Evolutionary conservation across 2,797 vertebrate species (phyloP).

Genomic region (Poecile montanus): DNA sequence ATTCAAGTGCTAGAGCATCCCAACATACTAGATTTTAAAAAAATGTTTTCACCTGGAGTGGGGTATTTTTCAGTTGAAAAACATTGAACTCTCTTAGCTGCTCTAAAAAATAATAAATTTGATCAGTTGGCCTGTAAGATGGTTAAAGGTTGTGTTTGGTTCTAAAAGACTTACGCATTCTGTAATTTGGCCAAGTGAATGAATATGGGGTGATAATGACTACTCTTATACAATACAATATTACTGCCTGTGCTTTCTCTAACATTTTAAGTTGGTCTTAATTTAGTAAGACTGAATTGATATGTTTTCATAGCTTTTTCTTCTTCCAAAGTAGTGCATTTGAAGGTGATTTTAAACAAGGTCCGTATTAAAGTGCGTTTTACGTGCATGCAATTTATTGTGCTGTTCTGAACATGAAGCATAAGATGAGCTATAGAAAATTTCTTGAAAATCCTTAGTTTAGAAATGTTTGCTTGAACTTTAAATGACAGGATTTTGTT

Average conservation of each 20-base stretch:
- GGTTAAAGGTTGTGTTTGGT: background rate
- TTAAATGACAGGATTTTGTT: background rate
- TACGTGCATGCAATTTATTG: background rate
- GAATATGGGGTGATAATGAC: background rate
- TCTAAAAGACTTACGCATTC: background rate
- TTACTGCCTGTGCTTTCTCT: background rate
- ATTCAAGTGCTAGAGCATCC: background rate
- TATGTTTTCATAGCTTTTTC: background rate
- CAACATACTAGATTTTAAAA: background rate
- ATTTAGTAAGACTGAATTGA: background rate
- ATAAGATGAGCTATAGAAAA: background rate
- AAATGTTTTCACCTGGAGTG: background rate
- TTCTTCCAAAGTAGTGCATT: background rate
- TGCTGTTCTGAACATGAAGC: background rate
- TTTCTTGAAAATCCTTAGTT: background rate
- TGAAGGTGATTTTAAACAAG: background rate
- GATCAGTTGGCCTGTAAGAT: background rate
- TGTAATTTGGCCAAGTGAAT: background rate
- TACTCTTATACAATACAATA: background rate
- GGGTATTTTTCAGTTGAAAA: background rate
- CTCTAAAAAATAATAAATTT: background rate
- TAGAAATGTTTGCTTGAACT: background rate
- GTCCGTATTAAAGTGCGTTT: background rate
- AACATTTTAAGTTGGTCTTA: background rate
- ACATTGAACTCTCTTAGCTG: background rate